Percentiles rank a stretch among this genome's conserved stretches.
Evolutionary conservation across 2,113 vertebrate genomes (phyloP).

Genomic region (Rhegmatorhina hoffmannsi): DNA sequence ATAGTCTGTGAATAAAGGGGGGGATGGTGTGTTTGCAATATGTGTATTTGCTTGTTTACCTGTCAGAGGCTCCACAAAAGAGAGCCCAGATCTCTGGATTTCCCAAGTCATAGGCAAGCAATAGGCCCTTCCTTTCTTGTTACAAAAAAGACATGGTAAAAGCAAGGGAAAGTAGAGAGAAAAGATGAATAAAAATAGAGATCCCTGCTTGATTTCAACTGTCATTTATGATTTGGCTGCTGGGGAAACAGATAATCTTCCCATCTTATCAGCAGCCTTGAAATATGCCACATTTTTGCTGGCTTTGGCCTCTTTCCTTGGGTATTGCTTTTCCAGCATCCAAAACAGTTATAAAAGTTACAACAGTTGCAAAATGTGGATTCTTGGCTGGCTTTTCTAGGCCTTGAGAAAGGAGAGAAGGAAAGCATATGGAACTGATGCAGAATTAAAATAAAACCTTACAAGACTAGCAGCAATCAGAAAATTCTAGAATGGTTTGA

Average conservation of each 20-base stretch:
- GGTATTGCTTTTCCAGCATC: neutral
- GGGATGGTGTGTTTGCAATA: neutral
- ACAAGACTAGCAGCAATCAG: neutral
- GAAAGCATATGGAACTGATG: neutral
- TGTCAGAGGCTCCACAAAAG: neutral
- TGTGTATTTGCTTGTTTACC: neutral
- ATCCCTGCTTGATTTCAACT: neutral
- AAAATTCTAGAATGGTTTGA: neutral
- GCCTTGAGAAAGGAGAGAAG: neutral
- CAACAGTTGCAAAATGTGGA: neutral
- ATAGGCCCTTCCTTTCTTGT: neutral
- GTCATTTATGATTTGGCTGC: neutral
- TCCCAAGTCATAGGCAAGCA: neutral
- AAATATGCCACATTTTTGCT: neutral
- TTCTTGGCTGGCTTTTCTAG: neutral
- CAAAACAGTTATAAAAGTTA: neutral
- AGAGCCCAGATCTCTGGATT: neutral
- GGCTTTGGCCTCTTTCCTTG: neutral
- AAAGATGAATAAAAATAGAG: neutral
- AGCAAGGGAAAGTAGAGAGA: neutral
- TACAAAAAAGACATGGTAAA: neutral
- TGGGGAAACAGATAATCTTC: neutral
- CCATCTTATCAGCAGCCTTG: neutral
- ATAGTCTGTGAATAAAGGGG: neutral
- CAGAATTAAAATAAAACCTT: neutral